phyloP scores from a whole-genome alignment of 2,113 vertebrate species.

The Erinaceus europaeus region DNA sequence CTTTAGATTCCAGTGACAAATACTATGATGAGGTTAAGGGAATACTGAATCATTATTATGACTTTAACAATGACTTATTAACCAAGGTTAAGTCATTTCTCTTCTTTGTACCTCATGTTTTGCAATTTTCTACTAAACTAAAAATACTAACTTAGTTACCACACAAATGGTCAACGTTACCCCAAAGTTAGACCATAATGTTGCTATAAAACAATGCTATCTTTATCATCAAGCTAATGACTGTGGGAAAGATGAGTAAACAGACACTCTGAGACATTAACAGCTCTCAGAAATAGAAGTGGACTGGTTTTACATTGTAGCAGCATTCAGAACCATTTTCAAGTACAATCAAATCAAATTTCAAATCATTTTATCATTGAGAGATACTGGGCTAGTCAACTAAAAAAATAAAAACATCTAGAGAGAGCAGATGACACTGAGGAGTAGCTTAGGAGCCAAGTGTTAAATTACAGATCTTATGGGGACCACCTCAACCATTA shows the following conservation, averaged over 20 bases:
- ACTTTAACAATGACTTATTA: not conserved
- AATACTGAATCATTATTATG: not conserved
- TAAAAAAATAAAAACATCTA: not conserved
- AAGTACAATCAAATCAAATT: not conserved
- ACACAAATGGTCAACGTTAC: not conserved
- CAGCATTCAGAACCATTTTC: not conserved
- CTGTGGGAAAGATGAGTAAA: not conserved
- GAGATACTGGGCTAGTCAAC: not conserved
- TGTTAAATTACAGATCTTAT: not conserved
- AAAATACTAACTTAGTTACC: not conserved
- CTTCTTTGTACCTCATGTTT: constrained; percentile 12
- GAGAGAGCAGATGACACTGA: rapidly evolving
- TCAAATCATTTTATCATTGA: not conserved
- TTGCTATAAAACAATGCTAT: not conserved
- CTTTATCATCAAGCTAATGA: not conserved
- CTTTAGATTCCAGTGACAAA: not conserved
- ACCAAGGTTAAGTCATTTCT: not conserved
- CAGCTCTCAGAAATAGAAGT: not conserved
- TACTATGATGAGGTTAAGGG: not conserved
- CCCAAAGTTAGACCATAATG: not conserved
- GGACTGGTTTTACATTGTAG: not conserved
- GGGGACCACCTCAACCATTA: not conserved
- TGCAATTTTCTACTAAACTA: not conserved
- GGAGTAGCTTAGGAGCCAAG: rapidly evolving
- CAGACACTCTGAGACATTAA: not conserved